Base-by-base conservation (phyloP, 2,888 invertebrate species). In the Rhagium mordax region DNA sequence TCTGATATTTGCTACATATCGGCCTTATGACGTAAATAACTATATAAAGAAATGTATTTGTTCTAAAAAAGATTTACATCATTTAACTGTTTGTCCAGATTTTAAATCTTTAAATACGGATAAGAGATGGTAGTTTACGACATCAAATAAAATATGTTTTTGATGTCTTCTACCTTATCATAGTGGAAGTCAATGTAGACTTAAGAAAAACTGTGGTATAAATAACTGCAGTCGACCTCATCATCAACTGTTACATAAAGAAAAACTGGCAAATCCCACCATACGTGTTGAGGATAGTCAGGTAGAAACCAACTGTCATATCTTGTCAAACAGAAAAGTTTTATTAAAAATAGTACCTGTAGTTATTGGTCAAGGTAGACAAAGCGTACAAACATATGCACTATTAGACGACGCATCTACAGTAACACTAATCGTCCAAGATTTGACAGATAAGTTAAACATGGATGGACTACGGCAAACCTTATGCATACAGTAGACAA, bases 341-440 rank as follows among this genome's bases (percentile, higher is more conserved):
- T 27, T 69, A 20, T 48, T 69, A 47, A 69, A 69, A 41, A 61
- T 69, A 20, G 41, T 69, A 20, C 24, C 24, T 6, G 24, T 24
- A 24, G 24, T 24, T 24, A 24, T 24, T 24, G 7, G 61, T 24
- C 29, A 21, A 48, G 20, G 49, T 47, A 27, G 18, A 18, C 47
- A 61, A 27, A n/a, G n/a, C n/a, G n/a, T n/a, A n/a, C n/a, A n/a
- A n/a, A n/a, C n/a, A n/a, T n/a, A n/a, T n/a, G n/a, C n/a, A n/a
- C n/a, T n/a, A n/a, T n/a, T n/a, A n/a, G n/a, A n/a, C n/a, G n/a
- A n/a, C n/a, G n/a, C n/a, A n/a, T n/a, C n/a, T n/a, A n/a, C n/a
- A n/a, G n/a, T n/a, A n/a, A n/a, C n/a, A n/a, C n/a, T n/a, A n/a
- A n/a, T n/a, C n/a, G n/a, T n/a, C n/a, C n/a, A n/a, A n/a, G n/a